These are phyloP conservation scores for Nannoperca obscura DNA, from an alignment of 2,797 vertebrate species.

Conservation along the genomic window DNA sequence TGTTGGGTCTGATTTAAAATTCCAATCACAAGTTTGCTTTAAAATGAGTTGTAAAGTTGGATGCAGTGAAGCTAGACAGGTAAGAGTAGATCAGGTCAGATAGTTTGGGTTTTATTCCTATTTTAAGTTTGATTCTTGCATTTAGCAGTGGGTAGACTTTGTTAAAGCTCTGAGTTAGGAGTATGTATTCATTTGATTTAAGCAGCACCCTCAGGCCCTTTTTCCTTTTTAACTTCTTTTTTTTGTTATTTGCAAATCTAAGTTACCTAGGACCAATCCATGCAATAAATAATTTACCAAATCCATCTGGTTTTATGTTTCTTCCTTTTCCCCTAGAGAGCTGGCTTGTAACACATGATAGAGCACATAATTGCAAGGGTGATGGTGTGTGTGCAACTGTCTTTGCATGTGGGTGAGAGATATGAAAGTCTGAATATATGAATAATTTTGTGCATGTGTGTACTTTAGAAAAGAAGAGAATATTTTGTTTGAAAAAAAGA, in stretches of 20 bases:
- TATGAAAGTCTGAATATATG: slow-evolving; percentile 59
- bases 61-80: background rate
- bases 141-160: background rate
- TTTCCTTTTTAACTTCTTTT: background rate
- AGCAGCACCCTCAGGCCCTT: slow-evolving; percentile 1
- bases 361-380: slow-evolving; percentile 44
- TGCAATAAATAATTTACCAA: slow-evolving; percentile 19
- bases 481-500: slow-evolving; percentile 8
- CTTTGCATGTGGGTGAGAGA: slow-evolving; percentile 43
- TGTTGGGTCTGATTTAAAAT: too few relatives aligned
- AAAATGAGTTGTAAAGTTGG: too few relatives aligned
- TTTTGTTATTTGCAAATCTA: slow-evolving; percentile 10
- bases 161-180: background rate
- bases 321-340: background rate
- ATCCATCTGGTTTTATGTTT: slow-evolving; percentile 28
- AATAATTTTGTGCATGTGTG: slow-evolving; percentile 54
- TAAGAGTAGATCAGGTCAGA: background rate
- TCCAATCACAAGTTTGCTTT: too few relatives aligned
- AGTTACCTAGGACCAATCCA: background rate
- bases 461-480: slow-evolving; percentile 35
- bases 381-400: slow-evolving; percentile 23
- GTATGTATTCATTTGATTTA: background rate
- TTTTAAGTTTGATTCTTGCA: background rate
- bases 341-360: slow-evolving; percentile 21
- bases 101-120: background rate